These are phyloP conservation scores for Scaptomyza flava DNA, from an alignment of 2,888 invertebrate species.

Conservation along the genomic window DNA sequence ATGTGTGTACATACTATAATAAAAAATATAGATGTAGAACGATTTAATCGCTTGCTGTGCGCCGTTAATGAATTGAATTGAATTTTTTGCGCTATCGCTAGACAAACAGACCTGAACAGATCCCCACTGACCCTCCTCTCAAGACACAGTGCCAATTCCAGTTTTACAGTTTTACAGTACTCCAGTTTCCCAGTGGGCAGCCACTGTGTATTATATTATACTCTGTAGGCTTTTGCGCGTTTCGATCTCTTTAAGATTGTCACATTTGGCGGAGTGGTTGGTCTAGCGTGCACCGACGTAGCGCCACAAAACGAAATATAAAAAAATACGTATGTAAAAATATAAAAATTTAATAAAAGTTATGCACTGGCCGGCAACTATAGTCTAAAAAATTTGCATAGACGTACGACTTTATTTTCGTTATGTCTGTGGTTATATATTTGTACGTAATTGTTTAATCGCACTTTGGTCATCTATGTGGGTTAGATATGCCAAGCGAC, in stretches of 20 bases:
- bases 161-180: slow-evolving; percentile 30
- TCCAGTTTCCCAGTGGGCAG: slow-evolving; percentile 54
- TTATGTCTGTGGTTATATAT: slow-evolving; percentile 13
- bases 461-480: slow-evolving; percentile 66
- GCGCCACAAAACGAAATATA: slow-evolving; percentile 50
- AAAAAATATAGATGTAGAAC: slow-evolving; percentile 58
- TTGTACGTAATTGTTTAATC: slow-evolving; percentile 60
- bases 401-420: slow-evolving; percentile 69
- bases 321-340: slow-evolving; percentile 1
- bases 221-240: slow-evolving; percentile 69
- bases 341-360: slow-evolving; percentile 56
- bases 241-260: slow-evolving; percentile 73
- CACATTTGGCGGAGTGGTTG: slow-evolving; percentile 59
- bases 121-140: slow-evolving; percentile 11
- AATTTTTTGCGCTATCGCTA: slow-evolving; percentile 57
- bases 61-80: slow-evolving; percentile 76
- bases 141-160: slow-evolving; percentile 19
- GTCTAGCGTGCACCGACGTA: slow-evolving; percentile 29
- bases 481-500: slow-evolving; percentile 54
- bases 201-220: slow-evolving; percentile 26
- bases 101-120: slow-evolving; percentile 43
- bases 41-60: slow-evolving; percentile 70
- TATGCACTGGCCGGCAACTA: slow-evolving; percentile 70
- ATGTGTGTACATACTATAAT: slow-evolving; percentile 35
- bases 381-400: slow-evolving; percentile 64